phyloP scores from a whole-genome alignment of 2,888 invertebrate genomes.

The Brachyptera risi region DNA sequence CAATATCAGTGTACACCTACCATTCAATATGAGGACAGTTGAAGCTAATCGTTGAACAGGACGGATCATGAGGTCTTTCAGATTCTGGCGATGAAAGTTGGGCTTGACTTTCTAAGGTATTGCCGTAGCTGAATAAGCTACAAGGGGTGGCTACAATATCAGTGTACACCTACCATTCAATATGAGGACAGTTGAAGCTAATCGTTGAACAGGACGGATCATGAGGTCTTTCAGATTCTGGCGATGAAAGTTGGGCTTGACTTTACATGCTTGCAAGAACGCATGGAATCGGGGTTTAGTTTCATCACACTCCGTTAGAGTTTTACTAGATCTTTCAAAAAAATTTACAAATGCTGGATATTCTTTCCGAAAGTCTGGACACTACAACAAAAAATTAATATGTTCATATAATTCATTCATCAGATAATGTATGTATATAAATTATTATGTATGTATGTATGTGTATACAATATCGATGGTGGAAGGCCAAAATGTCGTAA shows the following conservation, averaged over 20 bases:
- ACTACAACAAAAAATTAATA: conserved; percentile 39
- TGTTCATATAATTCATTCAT: neutral
- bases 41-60: conserved; percentile 57
- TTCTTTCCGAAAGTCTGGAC: conserved; percentile 47
- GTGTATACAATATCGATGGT: no score
- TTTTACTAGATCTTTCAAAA: conserved; percentile 53
- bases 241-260: conserved; percentile 51
- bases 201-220: conserved; percentile 55
- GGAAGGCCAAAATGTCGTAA: no score
- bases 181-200: conserved; percentile 54
- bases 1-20: no score
- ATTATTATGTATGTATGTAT: no score
- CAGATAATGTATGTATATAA: no score
- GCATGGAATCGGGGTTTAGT: conserved; percentile 53
- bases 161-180: conserved; percentile 52
- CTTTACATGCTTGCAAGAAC: conserved; percentile 47
- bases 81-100: conserved; percentile 53
- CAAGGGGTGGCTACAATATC: no score
- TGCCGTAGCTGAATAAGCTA: no score
- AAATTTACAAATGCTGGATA: conserved; percentile 58
- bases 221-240: conserved; percentile 53
- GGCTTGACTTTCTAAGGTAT: conserved; percentile 41
- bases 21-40: conserved; percentile 52
- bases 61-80: conserved; percentile 54
- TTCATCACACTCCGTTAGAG: conserved; percentile 47